Conservation (phyloP, 2,797 vertebrate species). For the Crax fasciolata region DNA sequence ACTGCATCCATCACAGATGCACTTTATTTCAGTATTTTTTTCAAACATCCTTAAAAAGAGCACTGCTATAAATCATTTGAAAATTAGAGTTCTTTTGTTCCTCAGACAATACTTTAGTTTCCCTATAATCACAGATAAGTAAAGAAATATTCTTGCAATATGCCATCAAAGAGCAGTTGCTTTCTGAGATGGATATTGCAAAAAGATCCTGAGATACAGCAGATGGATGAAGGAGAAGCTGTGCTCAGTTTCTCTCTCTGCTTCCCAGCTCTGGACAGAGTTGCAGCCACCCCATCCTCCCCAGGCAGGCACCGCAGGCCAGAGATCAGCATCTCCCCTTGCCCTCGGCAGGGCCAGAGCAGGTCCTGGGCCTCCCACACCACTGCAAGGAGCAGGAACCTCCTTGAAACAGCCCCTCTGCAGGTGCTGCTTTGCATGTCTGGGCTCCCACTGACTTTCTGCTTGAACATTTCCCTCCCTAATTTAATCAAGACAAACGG, state of each 20-base stretch:
- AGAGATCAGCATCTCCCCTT: background rate
- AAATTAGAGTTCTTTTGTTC: slow-evolving; percentile 26
- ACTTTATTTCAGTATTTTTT: background rate
- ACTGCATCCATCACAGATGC: background rate
- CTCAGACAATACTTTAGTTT: slow-evolving; percentile 6
- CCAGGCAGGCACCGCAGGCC: background rate
- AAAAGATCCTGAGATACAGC: background rate
- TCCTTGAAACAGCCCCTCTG: background rate
- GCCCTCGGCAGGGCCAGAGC: background rate
- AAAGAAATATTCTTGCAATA: slow-evolving; percentile 41
- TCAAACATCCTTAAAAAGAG: background rate
- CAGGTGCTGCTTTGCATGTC: background rate
- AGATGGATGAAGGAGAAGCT: background rate
- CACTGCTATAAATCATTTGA: background rate
- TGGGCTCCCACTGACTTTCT: background rate
- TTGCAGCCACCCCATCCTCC: background rate
- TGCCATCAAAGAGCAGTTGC: background rate
- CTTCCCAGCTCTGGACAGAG: background rate
- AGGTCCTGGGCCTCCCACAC: background rate
- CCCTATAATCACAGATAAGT: slow-evolving; percentile 37
- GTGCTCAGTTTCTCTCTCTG: background rate
- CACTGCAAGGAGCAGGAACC: background rate
- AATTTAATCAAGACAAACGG: rapidly evolving
- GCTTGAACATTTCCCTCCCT: background rate
- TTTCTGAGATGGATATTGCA: background rate